A percentile compares a stretch with the other conserved stretches of the same genome.
Conservation (phyloP, 2,797 vertebrate genomes). For the Esox lucius region DNA sequence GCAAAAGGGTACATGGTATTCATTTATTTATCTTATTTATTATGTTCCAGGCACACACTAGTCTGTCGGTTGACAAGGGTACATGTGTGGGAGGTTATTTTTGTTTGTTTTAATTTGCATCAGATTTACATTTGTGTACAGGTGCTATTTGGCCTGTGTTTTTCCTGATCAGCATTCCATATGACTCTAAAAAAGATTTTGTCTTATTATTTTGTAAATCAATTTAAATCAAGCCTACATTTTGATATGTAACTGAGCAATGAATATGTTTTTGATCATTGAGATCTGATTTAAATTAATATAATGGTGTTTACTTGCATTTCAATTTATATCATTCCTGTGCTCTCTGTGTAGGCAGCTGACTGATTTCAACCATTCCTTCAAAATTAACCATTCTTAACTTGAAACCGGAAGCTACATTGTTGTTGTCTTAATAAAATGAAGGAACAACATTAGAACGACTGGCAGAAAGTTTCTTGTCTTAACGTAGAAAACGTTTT, state of each 20-base stretch:
- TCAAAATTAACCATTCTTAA: slow-evolving; percentile 20
- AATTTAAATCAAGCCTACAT: slow-evolving; percentile 13
- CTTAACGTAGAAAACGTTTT: slow-evolving; percentile 11
- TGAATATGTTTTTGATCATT: slow-evolving; percentile 41
- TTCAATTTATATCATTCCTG: slow-evolving; percentile 55
- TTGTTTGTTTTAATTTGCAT: slow-evolving; percentile 26
- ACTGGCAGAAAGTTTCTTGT: slow-evolving; percentile 23
- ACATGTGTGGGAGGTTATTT: slow-evolving; percentile 20
- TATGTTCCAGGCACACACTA: slow-evolving; percentile 11
- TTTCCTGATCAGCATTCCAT: slow-evolving; percentile 19
- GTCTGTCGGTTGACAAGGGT: background rate
- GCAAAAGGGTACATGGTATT: slow-evolving; percentile 27
- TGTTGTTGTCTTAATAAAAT: slow-evolving; percentile 4
- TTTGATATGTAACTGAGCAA: slow-evolving; percentile 44
- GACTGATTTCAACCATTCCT: background rate
- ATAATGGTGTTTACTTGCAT: slow-evolving; percentile 21
- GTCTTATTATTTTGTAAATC: too few relatives aligned
- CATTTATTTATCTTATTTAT: slow-evolving; percentile 41
- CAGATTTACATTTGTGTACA: slow-evolving; percentile 25
- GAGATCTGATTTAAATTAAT: slow-evolving; percentile 33
- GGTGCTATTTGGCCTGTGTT: slow-evolving; percentile 15
- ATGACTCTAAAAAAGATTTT: background rate
- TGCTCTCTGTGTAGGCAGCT: slow-evolving; percentile 29
- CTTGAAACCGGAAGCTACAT: slow-evolving; percentile 28
- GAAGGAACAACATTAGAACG: slow-evolving; percentile 24